Base-by-base conservation (phyloP, 2,797 vertebrate species). In the Pseudochirops corinnae region DNA sequence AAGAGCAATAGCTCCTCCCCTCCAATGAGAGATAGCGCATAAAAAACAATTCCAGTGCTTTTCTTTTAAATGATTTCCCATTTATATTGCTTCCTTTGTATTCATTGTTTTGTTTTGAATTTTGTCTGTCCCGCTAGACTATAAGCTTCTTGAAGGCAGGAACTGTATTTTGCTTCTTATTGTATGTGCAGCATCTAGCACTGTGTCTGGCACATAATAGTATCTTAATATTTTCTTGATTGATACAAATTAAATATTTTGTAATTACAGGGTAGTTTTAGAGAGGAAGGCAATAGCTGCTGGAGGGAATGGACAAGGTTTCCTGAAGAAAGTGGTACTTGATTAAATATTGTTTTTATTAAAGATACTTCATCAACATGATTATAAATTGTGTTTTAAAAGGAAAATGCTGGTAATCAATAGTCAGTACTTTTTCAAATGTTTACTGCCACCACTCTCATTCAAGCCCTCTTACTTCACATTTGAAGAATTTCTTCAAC, bases 321-420 rank as follows among this genome's bases (percentile, higher is more conserved):
- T 39, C 67, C 16, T 7, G n/a, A 74, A 39, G 67, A 46, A 82
- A 9, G 4, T 82, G 21, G 21, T 82, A 21, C 74, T 82, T 82
- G n/a, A 39, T 46, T 74, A 31, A 50, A 94, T 95, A 93, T 53
- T 55, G 33, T 0, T 55, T 9, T 93, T 52, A 13, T 93, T 94
- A 92, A 95, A 29, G 82, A 95, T 82, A 52, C 67, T 95, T 94
- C 28, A 93, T 52, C 5, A 52, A 52, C 53, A n/a, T 56, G 91
- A 92, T 28, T 74, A 93, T 93, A 93, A 92, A 39, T 91, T 18
- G n/a, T 46, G 46, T 82, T 82, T 90, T 93, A 94, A 92, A 52
- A 82, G 18, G 10, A 90, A 90, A 39, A 55, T 52, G 56, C 91
- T 82, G 67, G 7, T 46, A 58, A 56, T 52, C 3, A 24, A 39